Base-by-base conservation (phyloP, 2,113 vertebrate species). In the Condylura cristata region DNA sequence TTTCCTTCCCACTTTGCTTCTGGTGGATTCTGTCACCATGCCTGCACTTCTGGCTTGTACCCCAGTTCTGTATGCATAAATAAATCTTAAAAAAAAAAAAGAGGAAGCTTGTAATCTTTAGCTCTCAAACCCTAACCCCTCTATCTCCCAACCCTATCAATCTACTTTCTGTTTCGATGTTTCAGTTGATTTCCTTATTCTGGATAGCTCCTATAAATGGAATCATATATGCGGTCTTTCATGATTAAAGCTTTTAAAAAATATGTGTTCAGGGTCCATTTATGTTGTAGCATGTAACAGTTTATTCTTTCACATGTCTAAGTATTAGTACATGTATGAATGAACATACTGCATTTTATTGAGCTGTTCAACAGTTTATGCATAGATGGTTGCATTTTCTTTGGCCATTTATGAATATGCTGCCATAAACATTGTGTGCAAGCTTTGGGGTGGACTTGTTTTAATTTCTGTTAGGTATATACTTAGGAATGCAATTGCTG, bases 51-150 rank as follows among this genome's bases (percentile, higher is more conserved):
- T n/a, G n/a, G n/a, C n/a, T n/a, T n/a, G n/a, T n/a, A n/a, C n/a
- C n/a, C n/a, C n/a, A n/a, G n/a, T n/a, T n/a, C n/a, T n/a, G n/a
- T n/a, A n/a, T n/a, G n/a, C n/a, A n/a, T n/a, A n/a, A n/a, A n/a
- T n/a, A n/a, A n/a, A n/a, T n/a, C n/a, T n/a, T n/a, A n/a, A n/a
- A n/a, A n/a, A n/a, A n/a, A n/a, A n/a, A n/a, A 82, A 10, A 83
- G 53, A 72, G 32, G 72, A 85, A 28, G 5, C 1, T 3, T 37
- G 5, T 39, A 34, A 12, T 5, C 12, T 24, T 71, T 22, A 78
- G 24, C 8, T 70, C 10, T 48, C 32, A 32, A 13, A 32, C 20
- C 0, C 2, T 26, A 10, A 5, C 56, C 5, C 26, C 6, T n/a
- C 22, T 18, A 32, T 46, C 8, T 81, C 18, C 2, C 0, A 80